Percentiles rank a stretch among this genome's conserved stretches.
Evolutionary conservation across 2,888 invertebrate species (phyloP).

Genomic region (Frankliniella intonsa): DNA sequence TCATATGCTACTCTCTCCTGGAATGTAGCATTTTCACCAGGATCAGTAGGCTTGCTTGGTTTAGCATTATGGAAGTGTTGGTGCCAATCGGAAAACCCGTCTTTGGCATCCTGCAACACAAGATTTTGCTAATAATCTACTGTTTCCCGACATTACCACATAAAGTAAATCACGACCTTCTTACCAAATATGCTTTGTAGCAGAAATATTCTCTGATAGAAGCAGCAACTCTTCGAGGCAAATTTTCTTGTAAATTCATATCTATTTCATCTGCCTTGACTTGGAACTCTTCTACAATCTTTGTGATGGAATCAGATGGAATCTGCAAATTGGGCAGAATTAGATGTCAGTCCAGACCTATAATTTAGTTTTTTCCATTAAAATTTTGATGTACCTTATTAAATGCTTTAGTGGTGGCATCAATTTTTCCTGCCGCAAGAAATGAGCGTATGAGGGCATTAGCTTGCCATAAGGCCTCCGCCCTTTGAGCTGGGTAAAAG

Average conservation of each 20-base stretch:
- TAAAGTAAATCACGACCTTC: constrained; percentile 32
- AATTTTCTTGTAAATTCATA: constrained; percentile 34
- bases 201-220: constrained; percentile 78
- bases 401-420: constrained; percentile 74
- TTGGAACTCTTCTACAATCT: constrained; percentile 47
- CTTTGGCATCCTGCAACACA: constrained; percentile 64
- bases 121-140: not conserved
- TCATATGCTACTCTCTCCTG: constrained; percentile 85
- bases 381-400: constrained; percentile 51
- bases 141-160: constrained; percentile 19
- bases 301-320: constrained; percentile 59
- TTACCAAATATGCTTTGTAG: constrained; percentile 72
- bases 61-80: constrained; percentile 73
- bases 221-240: constrained; percentile 43
- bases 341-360: not conserved
- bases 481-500: constrained; percentile 69
- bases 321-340: constrained; percentile 45
- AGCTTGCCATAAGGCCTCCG: constrained; percentile 79
- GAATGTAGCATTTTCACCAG: constrained; percentile 62
- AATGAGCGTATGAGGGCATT: constrained; percentile 84
- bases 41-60: constrained; percentile 63
- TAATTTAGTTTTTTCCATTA: not conserved
- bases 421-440: constrained; percentile 72
- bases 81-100: constrained; percentile 87
- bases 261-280: constrained; percentile 34